These are phyloP conservation scores for Polymixis flavicincta DNA, from an alignment of 2,888 invertebrate species.

Conservation along the genomic window DNA sequence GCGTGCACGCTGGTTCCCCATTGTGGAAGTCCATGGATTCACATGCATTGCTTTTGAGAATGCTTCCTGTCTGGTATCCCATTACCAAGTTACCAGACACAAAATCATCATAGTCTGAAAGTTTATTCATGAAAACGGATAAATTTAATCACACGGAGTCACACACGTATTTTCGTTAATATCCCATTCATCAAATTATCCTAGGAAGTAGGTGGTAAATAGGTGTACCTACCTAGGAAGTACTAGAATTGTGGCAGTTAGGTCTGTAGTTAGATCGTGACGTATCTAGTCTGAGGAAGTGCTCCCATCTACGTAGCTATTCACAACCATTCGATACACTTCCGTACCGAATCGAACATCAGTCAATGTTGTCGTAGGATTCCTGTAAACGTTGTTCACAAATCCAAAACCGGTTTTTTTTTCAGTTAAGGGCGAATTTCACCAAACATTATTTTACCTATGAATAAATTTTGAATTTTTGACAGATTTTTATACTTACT, in stretches of 20 bases:
- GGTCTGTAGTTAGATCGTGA: slow-evolving; percentile 57
- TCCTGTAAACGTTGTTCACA: no score
- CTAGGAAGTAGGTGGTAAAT: slow-evolving; percentile 1
- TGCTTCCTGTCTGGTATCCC: neutral
- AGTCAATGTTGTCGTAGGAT: no score
- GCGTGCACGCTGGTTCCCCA: neutral
- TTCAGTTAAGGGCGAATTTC: no score
- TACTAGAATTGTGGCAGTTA: slow-evolving; percentile 5
- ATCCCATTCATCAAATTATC: slow-evolving; percentile 8
- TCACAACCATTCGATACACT: no score
- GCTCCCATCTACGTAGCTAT: slow-evolving; percentile 52
- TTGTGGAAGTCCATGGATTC: neutral
- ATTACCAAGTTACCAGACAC: neutral
- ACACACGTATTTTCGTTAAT: neutral
- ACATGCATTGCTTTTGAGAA: neutral
- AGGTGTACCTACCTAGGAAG: neutral
- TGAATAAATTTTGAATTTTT: no score
- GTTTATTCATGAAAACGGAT: neutral
- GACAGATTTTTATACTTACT: no score
- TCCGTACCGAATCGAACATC: no score
- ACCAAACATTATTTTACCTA: no score
- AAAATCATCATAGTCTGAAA: neutral
- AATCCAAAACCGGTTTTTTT: no score
- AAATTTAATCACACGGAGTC: neutral
- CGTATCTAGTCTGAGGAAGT: slow-evolving; percentile 67